Evolutionary conservation across 2,797 vertebrate species (phyloP).

Genomic region (Clarias fuscus): DNA sequence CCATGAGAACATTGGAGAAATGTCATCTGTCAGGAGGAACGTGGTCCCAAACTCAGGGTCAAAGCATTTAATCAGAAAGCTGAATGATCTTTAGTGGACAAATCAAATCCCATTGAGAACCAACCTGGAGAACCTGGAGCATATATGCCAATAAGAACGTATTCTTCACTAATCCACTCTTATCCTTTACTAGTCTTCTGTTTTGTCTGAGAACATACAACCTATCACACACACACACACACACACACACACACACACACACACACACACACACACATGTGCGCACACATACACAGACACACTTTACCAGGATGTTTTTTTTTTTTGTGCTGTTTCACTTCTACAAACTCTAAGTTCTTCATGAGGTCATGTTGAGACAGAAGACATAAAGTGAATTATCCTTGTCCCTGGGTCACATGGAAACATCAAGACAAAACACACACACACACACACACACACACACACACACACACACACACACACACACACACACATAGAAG

Average conservation of each 20-base stretch:
- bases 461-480: slow-evolving; percentile 36
- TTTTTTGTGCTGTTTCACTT: neutral
- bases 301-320: neutral
- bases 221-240: neutral
- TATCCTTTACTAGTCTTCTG: neutral
- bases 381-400: slow-evolving; percentile 17
- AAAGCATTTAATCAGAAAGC: too few relatives aligned
- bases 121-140: neutral
- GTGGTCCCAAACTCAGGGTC: too few relatives aligned
- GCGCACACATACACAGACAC: neutral
- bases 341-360: neutral
- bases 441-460: slow-evolving; percentile 53
- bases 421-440: slow-evolving; percentile 60
- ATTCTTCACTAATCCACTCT: neutral
- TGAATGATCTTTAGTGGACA: too few relatives aligned
- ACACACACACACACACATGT: neutral
- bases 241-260: neutral
- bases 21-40: neutral
- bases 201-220: neutral
- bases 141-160: too few relatives aligned
- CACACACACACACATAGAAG: slow-evolving; percentile 5
- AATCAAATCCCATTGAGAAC: too few relatives aligned
- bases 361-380: slow-evolving; percentile 12
- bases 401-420: slow-evolving; percentile 19
- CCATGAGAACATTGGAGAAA: neutral